Percentiles rank a stretch among this genome's conserved stretches.
phyloP scores from a whole-genome alignment of 2,113 vertebrate species.

The Lethenteron camtschaticum region DNA sequence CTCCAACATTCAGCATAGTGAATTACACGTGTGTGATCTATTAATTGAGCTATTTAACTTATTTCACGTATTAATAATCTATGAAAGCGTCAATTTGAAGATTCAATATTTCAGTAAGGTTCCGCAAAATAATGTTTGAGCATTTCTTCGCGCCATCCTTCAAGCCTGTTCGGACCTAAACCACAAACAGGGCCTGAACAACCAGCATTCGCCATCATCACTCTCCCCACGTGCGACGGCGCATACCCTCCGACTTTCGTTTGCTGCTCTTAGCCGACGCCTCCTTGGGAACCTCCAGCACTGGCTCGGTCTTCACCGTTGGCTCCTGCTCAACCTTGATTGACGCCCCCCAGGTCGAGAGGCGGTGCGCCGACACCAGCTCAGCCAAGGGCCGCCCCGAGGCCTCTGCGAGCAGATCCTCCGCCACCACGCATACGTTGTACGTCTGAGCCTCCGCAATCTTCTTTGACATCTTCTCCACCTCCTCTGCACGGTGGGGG shows the following conservation, averaged over 20 bases:
- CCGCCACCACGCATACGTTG: slow-evolving; percentile 52
- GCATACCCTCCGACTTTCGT: too few relatives aligned
- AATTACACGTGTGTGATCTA: too few relatives aligned
- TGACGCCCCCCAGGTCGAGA: slow-evolving; percentile 64
- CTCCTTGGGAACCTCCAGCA: too few relatives aligned
- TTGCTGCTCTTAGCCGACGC: too few relatives aligned
- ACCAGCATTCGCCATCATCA: neutral
- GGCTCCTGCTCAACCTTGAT: slow-evolving; percentile 45
- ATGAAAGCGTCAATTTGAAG: too few relatives aligned
- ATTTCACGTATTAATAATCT: too few relatives aligned
- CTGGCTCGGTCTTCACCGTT: slow-evolving; percentile 10
- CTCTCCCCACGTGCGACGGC: too few relatives aligned
- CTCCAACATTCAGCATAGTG: too few relatives aligned
- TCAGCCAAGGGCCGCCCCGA: slow-evolving; percentile 51
- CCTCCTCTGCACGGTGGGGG: slow-evolving; percentile 37
- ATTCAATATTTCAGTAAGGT: too few relatives aligned
- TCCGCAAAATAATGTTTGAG: too few relatives aligned
- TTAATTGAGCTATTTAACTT: too few relatives aligned
- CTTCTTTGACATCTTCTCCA: slow-evolving; percentile 88
- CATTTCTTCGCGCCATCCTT: neutral
- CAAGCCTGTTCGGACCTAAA: neutral
- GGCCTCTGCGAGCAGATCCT: slow-evolving; percentile 51
- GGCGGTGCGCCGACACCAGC: slow-evolving; percentile 39
- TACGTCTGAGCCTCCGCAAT: slow-evolving; percentile 75
- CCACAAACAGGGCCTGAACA: slow-evolving; percentile 21